Base-by-base conservation (phyloP, 2,113 vertebrate species). In the Ramphastos sulfuratus region DNA sequence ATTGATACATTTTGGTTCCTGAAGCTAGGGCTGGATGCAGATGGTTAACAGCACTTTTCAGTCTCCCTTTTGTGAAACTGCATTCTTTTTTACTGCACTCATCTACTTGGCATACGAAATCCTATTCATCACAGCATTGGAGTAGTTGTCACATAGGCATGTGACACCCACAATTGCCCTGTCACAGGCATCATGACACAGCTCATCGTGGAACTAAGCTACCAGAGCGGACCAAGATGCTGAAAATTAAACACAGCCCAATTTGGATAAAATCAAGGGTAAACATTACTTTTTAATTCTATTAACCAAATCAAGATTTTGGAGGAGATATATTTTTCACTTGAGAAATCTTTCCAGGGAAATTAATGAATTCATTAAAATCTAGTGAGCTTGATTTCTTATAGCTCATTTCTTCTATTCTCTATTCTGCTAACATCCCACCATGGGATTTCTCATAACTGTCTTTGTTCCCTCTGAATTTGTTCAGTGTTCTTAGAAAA, bases 71-170 rank as follows among this genome's bases (percentile, higher is more conserved):
- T 66, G 21, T 23, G 54, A 73, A 74, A n/a, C 4, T 18, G 6
- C 24, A 28, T 52, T 11, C 1, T 65, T 85, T 69, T 88, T 64
- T 42, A 74, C 9, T 13, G 7, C 6, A 23, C 3, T 6, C 17
- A 31, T 65, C 56, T 50, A 10, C 18, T 37, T 44, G 9, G 14
- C 31, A 46, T 19, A 56, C 21, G 31, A 72, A 67, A 76, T 37
- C 7, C 14, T 52, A 77, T 76, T 66, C 35, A 66, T 42, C 2
- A 1, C 3, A 58, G 7, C 20, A 24, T 0, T 46, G 15, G 11
- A 75, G 14, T 15, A 42, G 17, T 10, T 0, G 0, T 21, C 19
- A 54, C 15, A 46, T 7, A 59, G 42, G 7, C 10, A 16, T 0
- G 4, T 30, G 65, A 91, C 91, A 48, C 7, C 15, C 33, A 35